Evolutionary conservation across 2,113 vertebrate genomes (phyloP), one percentile per base, ranked within the genome.

Genomic region (Erinaceus europaeus): DNA sequence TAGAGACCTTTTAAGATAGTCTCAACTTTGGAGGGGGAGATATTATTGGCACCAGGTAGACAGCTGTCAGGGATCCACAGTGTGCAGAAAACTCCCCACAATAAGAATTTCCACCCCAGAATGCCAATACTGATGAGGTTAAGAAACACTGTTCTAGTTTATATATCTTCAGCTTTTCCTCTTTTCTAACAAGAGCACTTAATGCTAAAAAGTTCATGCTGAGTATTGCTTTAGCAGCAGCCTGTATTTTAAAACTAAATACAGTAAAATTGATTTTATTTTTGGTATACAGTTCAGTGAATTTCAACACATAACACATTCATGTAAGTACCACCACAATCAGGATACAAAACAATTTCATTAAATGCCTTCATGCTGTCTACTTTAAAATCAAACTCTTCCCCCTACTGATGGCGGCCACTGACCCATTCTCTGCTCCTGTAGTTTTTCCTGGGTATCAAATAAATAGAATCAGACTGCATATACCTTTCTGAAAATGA

Each of bases 221-320:
- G 65, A 42, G 59, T 50, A 25, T 34, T 10, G 34, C 48, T 52
- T 76, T 81, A 50, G 50, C n/a, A 91, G 29, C 5, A 23, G 23
- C 38, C 53, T 52, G 65, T 85, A 42, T 64, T 89, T 91, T 74
- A 76, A 64, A 73, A 71, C 65, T 88, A 88, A 75, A 72, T 74
- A n/a, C 25, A 62, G 32, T 32, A 40, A 65, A 83, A 48, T 55
- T 59, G 42, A 78, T 75, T 78, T 75, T 67, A 23, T 64, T 55
- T 62, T 40, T 62, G 25, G 38, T 44, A 32, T n/a, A 34, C 3
- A n/a, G 14, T 13, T 83, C 53, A 65, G 4, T 6, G 61, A 62
- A 55, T 5, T 74, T 48, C 42, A 69, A n/a, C 40, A 65, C 14
- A 20, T 5, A 4, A 10, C 20, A 55, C 21, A 74, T 21, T 46